Base-by-base conservation (phyloP, 2,888 invertebrate species). In the Zaprionus lineosus region DNA sequence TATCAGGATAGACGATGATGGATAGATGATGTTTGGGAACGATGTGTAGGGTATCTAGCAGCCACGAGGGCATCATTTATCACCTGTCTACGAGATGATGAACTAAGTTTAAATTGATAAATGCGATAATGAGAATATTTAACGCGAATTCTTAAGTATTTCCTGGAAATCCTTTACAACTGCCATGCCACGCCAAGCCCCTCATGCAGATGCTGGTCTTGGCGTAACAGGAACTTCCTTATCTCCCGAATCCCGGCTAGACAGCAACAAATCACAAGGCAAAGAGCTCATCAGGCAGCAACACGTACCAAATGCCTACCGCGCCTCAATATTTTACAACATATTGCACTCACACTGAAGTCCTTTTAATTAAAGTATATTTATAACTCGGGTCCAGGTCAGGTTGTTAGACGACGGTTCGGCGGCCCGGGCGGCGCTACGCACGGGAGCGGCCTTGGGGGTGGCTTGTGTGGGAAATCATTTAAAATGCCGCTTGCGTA, bases 401-500 rank as follows among this genome's bases (percentile, higher is more conserved):
- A 19, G n/a, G n/a, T n/a, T n/a, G n/a, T n/a, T 6, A 11, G 4
- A 31, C 4, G 11, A 40, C 15, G 8, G 46, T n/a, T n/a, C n/a
- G n/a, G n/a, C n/a, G n/a, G n/a, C n/a, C n/a, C n/a, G n/a, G n/a
- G n/a, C n/a, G n/a, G n/a, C n/a, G n/a, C n/a, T n/a, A n/a, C n/a
- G n/a, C n/a, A n/a, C 2, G 18, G 3, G 8, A 8, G 5, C 2
- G 6, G 19, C 21, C 3, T 3, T 21, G 31, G 15, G 34, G 12
- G 34, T 24, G 51, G n/a, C n/a, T n/a, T 46, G 28, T 63, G 76
- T 70, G 58, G 53, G 71, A 84, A 81, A 79, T 79, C 75, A 84
- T 84, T 81, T 79, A 74, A 76, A 71, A 81, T 81, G 81, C 85
- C 74, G 79, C 76, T 70, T 75, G 83, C 84, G 83, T 81, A 84